Evolutionary conservation across 92 coral and sea anemone genomes (phyloP).

Genomic region (Phymanthus crucifer): DNA sequence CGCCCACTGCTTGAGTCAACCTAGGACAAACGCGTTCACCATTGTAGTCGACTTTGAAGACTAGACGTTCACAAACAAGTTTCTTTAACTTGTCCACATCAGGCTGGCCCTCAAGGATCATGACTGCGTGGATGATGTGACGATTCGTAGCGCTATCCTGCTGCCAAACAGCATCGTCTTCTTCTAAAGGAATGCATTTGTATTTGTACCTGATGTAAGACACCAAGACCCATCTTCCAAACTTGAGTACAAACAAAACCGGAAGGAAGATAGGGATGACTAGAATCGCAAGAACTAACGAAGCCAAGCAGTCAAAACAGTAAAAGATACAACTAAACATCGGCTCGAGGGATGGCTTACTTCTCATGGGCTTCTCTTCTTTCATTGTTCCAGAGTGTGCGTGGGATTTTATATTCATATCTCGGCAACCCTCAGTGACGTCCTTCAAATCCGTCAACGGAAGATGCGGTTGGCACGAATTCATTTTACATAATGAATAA

Average conservation of each 20-base stretch:
- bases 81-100: conserved; percentile 71
- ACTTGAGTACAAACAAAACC: conserved; percentile 48
- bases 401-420: not conserved
- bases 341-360: not conserved
- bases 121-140: conserved; percentile 85
- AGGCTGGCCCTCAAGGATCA: conserved; percentile 83
- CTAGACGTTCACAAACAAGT: conserved; percentile 77
- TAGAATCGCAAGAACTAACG: conserved; percentile 38
- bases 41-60: conserved; percentile 65
- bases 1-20: conserved; percentile 69
- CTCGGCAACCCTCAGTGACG: conserved; percentile 5
- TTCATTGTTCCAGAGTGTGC: conserved; percentile 2
- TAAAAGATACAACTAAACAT: conserved; percentile 8
- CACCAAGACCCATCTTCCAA: conserved; percentile 47
- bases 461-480: conserved; percentile 16
- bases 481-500: conserved; percentile 20
- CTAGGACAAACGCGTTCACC: conserved; percentile 82
- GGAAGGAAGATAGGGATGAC: conserved; percentile 60
- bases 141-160: conserved; percentile 91
- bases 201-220: conserved; percentile 52
- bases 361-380: conserved; percentile 16
- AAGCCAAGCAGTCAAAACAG: conserved; percentile 48
- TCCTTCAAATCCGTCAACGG: not conserved
- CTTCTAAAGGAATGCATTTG: conserved; percentile 68
- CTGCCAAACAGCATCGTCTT: conserved; percentile 97